Evolutionary conservation across 2,113 vertebrate species (phyloP), one percentile per base, ranked within the genome.

Genomic region (Plecotus auritus): DNA sequence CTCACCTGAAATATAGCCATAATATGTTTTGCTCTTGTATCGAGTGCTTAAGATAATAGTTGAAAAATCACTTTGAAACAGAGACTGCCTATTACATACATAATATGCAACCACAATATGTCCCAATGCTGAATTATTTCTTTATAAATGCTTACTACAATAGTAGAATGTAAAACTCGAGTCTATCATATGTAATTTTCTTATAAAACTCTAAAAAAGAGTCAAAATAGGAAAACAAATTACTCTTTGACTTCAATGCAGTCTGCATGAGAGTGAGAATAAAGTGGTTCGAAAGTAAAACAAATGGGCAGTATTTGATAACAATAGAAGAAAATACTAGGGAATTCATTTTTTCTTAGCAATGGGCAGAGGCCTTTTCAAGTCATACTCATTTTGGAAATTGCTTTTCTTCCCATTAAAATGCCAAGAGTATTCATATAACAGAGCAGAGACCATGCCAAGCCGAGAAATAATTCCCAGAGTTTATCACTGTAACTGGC

Each of bases 211-310:
- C 40, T 61, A 51, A 35, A 85, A 83, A 92, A 42, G 56, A 91
- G 35, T 92, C 70, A 77, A 69, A 93, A 89, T 84, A 87, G 22
- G 22, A 88, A 23, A 78, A 64, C 42, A 95, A 83, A 92, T 69
- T 84, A 40, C 14, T 54, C 40, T 76, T 70, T 88, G 77, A 49
- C 10, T 82, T 92, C 61, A 66, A 18, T 76, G 7, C 56, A 72
- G 35, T 67, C 76, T 67, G 30, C 11, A 12, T 32, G 8, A 84
- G 22, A 90, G 12, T 85, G 20, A 76, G 16, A 66, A 70, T 30
- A 90, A 81, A 45, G 47, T 83, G 18, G 16, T 30, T 80, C 40
- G 88, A 81, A 81, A 74, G 47, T 54, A 67, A 90, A 85, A 37
- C 17, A 76, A 83, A 69, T 32, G 17, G 16, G 22, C 8, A 87